Conservation (phyloP, 2,113 vertebrate species). For the Ardeotis arabs region DNA sequence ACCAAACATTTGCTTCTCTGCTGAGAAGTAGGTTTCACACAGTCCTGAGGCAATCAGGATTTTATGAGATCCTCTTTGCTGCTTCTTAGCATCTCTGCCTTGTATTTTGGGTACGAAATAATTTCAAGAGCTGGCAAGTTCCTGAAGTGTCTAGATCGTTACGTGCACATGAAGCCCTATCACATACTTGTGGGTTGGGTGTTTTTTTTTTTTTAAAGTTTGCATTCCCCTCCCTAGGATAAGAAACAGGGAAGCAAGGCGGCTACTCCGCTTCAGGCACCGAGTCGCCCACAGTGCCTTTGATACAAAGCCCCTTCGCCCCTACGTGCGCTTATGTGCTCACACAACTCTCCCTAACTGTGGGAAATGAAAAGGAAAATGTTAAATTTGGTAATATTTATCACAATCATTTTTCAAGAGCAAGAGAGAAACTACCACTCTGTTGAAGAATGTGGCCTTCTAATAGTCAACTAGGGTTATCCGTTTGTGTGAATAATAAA, state of each 20-base stretch:
- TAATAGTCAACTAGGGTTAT: background rate
- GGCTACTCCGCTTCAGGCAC: background rate
- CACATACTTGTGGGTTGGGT: background rate
- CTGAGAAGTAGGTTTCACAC: background rate
- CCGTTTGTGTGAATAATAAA: constrained; percentile 11
- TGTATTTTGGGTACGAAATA: background rate
- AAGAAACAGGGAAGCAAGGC: background rate
- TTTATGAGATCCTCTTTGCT: background rate
- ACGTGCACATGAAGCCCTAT: background rate
- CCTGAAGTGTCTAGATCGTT: background rate
- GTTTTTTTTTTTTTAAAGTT: background rate
- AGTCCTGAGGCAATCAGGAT: background rate
- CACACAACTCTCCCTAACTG: background rate
- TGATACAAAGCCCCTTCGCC: background rate
- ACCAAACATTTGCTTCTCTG: constrained; percentile 9
- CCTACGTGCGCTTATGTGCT: background rate
- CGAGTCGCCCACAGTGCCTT: background rate
- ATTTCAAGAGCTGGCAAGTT: background rate
- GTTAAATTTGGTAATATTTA: constrained; percentile 31
- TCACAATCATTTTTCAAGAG: constrained; percentile 8
- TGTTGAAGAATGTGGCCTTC: constrained; percentile 32
- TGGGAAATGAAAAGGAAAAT: constrained; percentile 45
- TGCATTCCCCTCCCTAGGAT: background rate
- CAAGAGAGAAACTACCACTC: background rate
- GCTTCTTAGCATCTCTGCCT: background rate